A percentile compares a stretch with the other conserved stretches of the same genome.
These are phyloP conservation scores for Bolborhynchus lineola DNA, from an alignment of 2,113 vertebrate species.

Conservation along the genomic window DNA sequence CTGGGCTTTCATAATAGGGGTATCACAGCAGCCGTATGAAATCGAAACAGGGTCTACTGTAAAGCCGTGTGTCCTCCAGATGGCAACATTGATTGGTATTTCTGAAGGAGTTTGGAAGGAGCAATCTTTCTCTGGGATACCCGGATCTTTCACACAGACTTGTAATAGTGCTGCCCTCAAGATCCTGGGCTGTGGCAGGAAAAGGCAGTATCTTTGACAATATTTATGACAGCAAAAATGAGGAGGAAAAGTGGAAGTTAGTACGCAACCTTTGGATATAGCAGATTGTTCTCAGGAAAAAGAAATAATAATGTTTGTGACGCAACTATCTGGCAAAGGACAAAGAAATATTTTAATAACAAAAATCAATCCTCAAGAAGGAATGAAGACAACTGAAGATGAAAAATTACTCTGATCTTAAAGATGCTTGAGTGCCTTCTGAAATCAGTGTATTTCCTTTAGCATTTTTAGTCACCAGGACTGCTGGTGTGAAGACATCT, in stretches of 20 bases:
- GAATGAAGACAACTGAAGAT: not conserved
- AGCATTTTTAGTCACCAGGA: not conserved
- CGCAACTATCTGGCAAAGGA: not conserved
- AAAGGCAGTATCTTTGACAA: not conserved
- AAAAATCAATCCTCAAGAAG: not conserved
- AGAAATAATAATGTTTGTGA: not conserved
- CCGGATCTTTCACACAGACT: not conserved
- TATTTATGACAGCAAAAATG: not conserved
- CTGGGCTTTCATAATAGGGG: slow-evolving; percentile 33
- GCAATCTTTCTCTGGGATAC: not conserved
- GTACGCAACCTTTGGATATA: not conserved
- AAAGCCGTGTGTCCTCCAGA: slow-evolving; percentile 64
- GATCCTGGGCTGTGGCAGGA: not conserved
- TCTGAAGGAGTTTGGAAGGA: slow-evolving; percentile 34
- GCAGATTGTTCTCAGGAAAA: not conserved
- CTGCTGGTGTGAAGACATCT: not conserved
- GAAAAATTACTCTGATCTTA: not conserved
- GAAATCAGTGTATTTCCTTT: not conserved
- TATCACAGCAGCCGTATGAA: slow-evolving; percentile 56
- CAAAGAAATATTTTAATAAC: not conserved
- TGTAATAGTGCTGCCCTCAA: not conserved
- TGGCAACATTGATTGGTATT: slow-evolving; percentile 70
- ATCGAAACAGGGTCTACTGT: slow-evolving; percentile 59
- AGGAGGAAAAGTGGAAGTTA: not conserved
- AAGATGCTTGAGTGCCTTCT: not conserved